These are phyloP conservation scores for Trypoxylon attenuatum DNA, from an alignment of 2,888 invertebrate species.

Conservation along the genomic window DNA sequence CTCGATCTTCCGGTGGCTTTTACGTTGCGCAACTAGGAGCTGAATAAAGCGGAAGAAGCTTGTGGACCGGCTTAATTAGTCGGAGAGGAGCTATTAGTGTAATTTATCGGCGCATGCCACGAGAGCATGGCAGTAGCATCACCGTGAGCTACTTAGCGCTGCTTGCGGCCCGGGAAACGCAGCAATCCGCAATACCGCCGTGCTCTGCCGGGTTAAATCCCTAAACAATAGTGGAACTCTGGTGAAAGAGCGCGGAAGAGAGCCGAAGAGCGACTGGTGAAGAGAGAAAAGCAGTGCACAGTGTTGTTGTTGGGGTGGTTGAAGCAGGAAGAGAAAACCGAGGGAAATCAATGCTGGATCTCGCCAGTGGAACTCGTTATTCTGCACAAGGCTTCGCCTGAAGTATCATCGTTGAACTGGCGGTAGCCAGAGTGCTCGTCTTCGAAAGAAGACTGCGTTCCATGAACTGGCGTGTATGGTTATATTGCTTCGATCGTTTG, in stretches of 20 bases:
- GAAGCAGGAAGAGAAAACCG: neutral
- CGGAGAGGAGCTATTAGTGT: conserved; percentile 53
- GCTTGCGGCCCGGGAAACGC: conserved; percentile 27
- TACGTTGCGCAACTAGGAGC: too few species aligned
- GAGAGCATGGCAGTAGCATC: conserved; percentile 29
- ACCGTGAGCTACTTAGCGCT: conserved; percentile 38
- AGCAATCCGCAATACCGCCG: conserved; percentile 36
- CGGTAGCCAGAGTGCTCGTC: conserved; percentile 1
- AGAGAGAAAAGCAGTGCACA: conserved; percentile 2
- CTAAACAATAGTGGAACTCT: conserved; percentile 34
- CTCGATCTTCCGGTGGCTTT: conserved; percentile 5
- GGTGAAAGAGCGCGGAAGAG: conserved; percentile 23
- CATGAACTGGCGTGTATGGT: neutral
- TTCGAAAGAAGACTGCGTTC: neutral
- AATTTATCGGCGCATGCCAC: conserved; percentile 49
- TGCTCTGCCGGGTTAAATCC: conserved; percentile 35
- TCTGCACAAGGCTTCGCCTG: conserved; percentile 22
- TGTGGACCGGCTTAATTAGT: conserved; percentile 56
- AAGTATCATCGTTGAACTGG: conserved; percentile 33
- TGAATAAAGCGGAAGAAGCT: too few species aligned
- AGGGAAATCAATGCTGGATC: conserved; percentile 25
- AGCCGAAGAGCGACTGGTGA: neutral
- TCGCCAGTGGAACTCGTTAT: conserved; percentile 34
- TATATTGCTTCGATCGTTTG: neutral
- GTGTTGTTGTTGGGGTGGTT: too few species aligned